Conservation (phyloP, 2,888 invertebrate species). For the Brachyopa scutellaris region DNA sequence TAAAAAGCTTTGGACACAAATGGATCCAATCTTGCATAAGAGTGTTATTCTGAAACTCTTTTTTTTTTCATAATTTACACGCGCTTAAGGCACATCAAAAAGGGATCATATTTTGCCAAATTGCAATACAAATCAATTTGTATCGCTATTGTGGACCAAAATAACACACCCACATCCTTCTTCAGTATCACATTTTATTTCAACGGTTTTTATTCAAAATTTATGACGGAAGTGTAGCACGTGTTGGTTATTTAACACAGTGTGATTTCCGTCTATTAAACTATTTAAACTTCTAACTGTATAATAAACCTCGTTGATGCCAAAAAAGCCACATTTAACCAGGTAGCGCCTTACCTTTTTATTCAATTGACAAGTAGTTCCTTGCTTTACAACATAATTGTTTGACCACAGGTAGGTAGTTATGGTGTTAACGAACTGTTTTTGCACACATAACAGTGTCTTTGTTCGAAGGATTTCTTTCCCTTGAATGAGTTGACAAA, state of each 20-base stretch:
- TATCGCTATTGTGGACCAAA: background rate
- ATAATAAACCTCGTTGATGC: constrained; percentile 2
- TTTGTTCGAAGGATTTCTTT: background rate
- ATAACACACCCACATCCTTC: background rate
- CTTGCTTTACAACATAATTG: background rate
- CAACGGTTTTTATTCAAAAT: background rate
- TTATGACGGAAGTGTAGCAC: background rate
- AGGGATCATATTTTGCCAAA: background rate
- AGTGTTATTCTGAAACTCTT: too few species aligned
- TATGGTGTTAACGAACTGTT: background rate
- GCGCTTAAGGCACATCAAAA: too few species aligned
- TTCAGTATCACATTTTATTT: too few species aligned
- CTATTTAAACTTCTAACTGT: constrained; percentile 10
- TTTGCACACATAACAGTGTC: background rate
- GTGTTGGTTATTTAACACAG: constrained; percentile 26
- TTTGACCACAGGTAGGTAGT: constrained; percentile 15
- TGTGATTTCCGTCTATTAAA: background rate
- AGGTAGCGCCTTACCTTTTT: constrained; percentile 6
- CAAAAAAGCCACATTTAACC: background rate
- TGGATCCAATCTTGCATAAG: too few species aligned
- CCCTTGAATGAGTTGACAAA: background rate
- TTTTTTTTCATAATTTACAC: too few species aligned
- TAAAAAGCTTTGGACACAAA: too few species aligned
- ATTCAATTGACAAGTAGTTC: background rate
- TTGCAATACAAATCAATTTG: background rate